Percentiles rank a stretch among this genome's conserved stretches.
Conservation (phyloP, 2,797 vertebrate genomes). For the Intellagama lesueurii region DNA sequence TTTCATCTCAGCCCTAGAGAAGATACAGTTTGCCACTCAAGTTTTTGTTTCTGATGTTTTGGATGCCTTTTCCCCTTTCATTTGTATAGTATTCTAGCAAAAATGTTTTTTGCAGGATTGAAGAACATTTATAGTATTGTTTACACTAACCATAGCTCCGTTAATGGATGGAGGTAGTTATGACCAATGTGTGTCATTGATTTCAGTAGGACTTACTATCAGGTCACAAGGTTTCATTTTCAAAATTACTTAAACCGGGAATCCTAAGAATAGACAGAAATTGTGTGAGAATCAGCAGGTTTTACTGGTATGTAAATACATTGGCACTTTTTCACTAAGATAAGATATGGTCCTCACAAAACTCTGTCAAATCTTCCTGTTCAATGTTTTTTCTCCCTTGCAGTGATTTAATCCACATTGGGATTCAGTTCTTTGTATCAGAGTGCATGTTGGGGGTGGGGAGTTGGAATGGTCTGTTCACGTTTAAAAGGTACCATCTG, state of each 20-base stretch:
- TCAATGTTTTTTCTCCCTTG: neutral
- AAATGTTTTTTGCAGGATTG: too few relatives aligned
- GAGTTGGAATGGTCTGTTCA: too few relatives aligned
- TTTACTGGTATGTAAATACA: neutral
- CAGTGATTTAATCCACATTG: neutral
- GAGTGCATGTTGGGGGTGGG: too few relatives aligned
- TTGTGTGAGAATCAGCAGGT: neutral
- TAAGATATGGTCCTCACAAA: neutral
- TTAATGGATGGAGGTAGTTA: too few relatives aligned
- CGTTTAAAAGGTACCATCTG: too few relatives aligned
- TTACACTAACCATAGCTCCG: too few relatives aligned
- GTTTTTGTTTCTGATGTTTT: too few relatives aligned
- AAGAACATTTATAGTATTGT: too few relatives aligned
- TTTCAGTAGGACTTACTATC: neutral
- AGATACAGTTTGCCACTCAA: too few relatives aligned
- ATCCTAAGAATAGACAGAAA: neutral
- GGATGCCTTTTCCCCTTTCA: too few relatives aligned
- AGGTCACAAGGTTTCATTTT: neutral
- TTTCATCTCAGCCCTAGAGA: too few relatives aligned
- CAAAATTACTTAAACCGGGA: neutral
- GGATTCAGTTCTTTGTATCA: neutral
- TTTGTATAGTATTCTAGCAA: too few relatives aligned
- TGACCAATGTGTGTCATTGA: neutral
- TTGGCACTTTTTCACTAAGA: neutral
- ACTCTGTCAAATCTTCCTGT: neutral